Conservation (phyloP, 1,140 invertebrate genomes). For the Nebria ingens region DNA sequence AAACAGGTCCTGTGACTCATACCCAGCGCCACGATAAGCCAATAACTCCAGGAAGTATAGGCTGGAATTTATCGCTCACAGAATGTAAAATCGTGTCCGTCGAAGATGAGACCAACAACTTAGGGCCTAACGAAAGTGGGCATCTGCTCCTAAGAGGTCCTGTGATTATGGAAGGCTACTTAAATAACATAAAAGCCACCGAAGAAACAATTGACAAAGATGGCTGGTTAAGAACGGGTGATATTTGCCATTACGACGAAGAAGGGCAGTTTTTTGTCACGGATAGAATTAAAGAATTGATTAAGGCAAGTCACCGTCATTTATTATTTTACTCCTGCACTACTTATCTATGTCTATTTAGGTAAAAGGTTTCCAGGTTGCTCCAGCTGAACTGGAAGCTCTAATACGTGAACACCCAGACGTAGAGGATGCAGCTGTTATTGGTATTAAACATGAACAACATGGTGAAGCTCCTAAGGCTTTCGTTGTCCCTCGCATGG, state of each 20-base stretch:
- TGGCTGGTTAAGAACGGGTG: constrained; percentile 64
- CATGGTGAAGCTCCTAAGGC: constrained; percentile 69
- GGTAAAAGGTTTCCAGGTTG: constrained; percentile 59
- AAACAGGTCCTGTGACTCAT: constrained; percentile 41
- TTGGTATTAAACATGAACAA: constrained; percentile 61
- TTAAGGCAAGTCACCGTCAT: constrained; percentile 57
- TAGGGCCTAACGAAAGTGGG: constrained; percentile 39
- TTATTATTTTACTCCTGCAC: constrained; percentile 6
- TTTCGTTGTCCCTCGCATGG: constrained; percentile 45
- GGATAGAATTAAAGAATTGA: constrained; percentile 67
- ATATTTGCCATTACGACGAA: constrained; percentile 53
- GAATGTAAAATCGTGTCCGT: constrained; percentile 15
- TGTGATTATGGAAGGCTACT: constrained; percentile 61
- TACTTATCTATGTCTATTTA: constrained; percentile 20
- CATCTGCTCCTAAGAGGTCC: constrained; percentile 52
- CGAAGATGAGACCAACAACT: constrained; percentile 36
- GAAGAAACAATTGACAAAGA: constrained; percentile 46
- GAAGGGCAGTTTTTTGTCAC: constrained; percentile 50
- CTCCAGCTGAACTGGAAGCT: constrained; percentile 76
- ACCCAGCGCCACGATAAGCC: constrained; percentile 22
- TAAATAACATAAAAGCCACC: constrained; percentile 51
- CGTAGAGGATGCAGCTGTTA: constrained; percentile 65
- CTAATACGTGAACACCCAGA: constrained; percentile 61
- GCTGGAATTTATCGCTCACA: constrained; percentile 3
- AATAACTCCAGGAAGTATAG: background rate